A percentile compares a stretch with the other conserved stretches of the same genome.
These are phyloP conservation scores for Colistium nudipinnis DNA, from an alignment of 2,113 vertebrate species.

Conservation along the genomic window DNA sequence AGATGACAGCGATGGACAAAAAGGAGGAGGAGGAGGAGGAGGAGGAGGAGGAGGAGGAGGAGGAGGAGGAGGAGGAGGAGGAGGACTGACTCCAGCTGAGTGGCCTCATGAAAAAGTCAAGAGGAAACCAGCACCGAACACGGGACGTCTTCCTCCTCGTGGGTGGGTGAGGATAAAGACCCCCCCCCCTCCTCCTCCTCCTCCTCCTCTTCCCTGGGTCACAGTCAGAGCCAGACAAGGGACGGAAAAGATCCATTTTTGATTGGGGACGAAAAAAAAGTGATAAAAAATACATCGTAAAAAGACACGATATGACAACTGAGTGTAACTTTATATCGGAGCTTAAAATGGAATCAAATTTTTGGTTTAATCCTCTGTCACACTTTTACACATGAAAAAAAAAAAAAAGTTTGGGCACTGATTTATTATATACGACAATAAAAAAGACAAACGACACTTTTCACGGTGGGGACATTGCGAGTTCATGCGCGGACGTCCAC, in stretches of 20 bases:
- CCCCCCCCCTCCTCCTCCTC: not conserved
- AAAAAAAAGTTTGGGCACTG: too few relatives aligned
- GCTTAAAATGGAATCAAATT: not conserved
- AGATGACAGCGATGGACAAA: not conserved
- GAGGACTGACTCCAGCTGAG: conserved; percentile 50
- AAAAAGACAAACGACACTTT: not conserved
- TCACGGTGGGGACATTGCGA: not conserved
- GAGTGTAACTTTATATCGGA: conserved; percentile 19
- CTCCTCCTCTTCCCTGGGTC: not conserved
- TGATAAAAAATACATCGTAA: conserved; percentile 60
- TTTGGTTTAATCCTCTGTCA: too few relatives aligned
- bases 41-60: conserved; percentile 11
- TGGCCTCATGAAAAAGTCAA: conserved; percentile 80
- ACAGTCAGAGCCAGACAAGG: conserved; percentile 40
- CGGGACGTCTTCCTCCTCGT: conserved; percentile 45
- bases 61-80: not conserved
- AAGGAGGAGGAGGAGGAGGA: conserved; percentile 16
- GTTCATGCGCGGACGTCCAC: conserved; percentile 33
- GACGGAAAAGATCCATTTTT: conserved; percentile 63
- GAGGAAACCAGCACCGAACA: conserved; percentile 68
- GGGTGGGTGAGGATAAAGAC: conserved; percentile 1
- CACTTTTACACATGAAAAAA: too few relatives aligned
- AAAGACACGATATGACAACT: conserved; percentile 58
- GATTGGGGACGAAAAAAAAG: conserved; percentile 55
- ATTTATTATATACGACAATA: too few relatives aligned